phyloP scores from a whole-genome alignment of 2,113 vertebrate species.

The Forbesichthys papilliferus region DNA sequence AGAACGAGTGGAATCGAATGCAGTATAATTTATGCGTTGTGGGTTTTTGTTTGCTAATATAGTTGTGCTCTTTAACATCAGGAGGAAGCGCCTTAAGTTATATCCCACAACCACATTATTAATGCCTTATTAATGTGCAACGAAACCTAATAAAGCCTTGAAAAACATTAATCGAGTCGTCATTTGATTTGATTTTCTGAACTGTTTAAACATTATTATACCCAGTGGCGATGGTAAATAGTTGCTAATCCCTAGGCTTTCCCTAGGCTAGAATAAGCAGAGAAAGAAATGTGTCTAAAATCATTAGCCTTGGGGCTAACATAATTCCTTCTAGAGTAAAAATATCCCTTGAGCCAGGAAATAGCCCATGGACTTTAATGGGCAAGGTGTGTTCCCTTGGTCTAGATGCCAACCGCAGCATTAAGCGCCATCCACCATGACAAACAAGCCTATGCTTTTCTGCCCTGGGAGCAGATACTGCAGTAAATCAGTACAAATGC shows the following conservation, averaged over 20 bases:
- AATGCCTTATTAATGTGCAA: conserved; percentile 30
- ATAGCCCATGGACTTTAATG: neutral
- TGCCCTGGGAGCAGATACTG: conserved; percentile 7
- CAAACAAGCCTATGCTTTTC: conserved; percentile 9
- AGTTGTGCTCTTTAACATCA: conserved; percentile 47
- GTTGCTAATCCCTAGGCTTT: too few relatives aligned
- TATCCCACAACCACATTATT: neutral
- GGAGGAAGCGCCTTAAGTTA: conserved; percentile 59
- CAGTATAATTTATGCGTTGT: conserved; percentile 26
- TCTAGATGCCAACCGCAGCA: conserved; percentile 18
- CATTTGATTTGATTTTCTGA: conserved; percentile 25
- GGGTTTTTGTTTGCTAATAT: conserved; percentile 37
- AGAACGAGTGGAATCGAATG: conserved; percentile 19
- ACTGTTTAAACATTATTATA: neutral
- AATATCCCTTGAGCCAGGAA: too few relatives aligned
- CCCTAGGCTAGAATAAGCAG: too few relatives aligned
- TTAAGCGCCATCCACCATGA: conserved; percentile 7
- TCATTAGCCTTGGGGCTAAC: too few relatives aligned
- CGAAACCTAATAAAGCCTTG: conserved; percentile 70
- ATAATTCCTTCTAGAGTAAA: too few relatives aligned
- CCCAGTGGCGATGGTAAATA: too few relatives aligned
- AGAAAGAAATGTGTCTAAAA: too few relatives aligned
- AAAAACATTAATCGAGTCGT: conserved; percentile 43
- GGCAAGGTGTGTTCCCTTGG: neutral
- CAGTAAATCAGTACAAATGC: conserved; percentile 4